Evolutionary conservation across 1,140 invertebrate species (phyloP).

Genomic region (Penaeus chinensis): DNA sequence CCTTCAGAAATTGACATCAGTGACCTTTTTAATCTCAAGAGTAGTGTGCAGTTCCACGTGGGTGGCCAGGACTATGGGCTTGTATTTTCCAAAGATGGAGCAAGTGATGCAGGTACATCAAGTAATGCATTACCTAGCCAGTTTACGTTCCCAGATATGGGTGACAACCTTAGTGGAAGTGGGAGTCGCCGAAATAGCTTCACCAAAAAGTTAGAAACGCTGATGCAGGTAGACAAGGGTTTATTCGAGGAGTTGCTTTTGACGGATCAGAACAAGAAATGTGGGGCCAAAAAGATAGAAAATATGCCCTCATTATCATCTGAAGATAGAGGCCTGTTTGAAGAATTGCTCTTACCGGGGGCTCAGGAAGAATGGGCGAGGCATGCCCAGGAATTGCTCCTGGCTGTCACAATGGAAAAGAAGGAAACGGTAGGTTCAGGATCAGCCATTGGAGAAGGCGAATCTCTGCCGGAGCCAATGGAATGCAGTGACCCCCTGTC

Average conservation of each 20-base stretch:
- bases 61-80: conserved; percentile 44
- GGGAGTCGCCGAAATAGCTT: conserved; percentile 47
- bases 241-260: conserved; percentile 62
- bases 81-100: conserved; percentile 39
- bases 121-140: conserved; percentile 36
- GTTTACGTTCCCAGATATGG: conserved; percentile 45
- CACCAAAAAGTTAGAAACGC: conserved; percentile 41
- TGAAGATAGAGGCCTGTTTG: conserved; percentile 53
- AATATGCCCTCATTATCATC: conserved; percentile 39
- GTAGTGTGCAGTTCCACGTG: conserved; percentile 31
- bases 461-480: conserved; percentile 1
- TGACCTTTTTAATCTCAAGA: conserved; percentile 59
- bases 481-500: conserved; percentile 26
- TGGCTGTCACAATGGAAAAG: conserved; percentile 51
- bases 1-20: conserved; percentile 54
- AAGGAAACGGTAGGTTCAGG: conserved; percentile 24
- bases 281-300: conserved; percentile 37
- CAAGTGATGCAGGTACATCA: conserved; percentile 36
- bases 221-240: conserved; percentile 60
- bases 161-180: conserved; percentile 28
- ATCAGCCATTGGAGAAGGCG: background rate
- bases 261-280: conserved; percentile 49
- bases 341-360: conserved; percentile 58
- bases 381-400: conserved; percentile 44
- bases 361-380: conserved; percentile 55